Conservation (phyloP, 2,113 vertebrate genomes). For the Haemorhous mexicanus region DNA sequence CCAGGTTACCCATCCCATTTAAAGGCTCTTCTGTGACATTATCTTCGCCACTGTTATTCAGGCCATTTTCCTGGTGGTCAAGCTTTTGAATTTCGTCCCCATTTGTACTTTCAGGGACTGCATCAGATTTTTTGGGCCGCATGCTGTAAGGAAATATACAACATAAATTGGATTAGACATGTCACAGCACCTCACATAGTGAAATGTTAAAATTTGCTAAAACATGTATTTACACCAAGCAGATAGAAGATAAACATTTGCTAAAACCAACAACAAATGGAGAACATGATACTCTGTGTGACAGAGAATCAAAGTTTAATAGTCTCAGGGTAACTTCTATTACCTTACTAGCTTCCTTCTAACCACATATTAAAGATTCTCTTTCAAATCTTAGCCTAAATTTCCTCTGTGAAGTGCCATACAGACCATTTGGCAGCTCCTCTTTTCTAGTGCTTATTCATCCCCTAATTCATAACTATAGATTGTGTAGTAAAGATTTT, state of each 20-base stretch:
- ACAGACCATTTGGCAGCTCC: background rate
- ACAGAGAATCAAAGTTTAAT: background rate
- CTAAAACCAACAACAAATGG: background rate
- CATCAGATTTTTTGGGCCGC: constrained; percentile 28
- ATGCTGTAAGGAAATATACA: constrained; percentile 42
- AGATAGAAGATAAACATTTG: background rate
- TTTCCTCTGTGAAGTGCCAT: background rate
- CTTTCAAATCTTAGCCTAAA: background rate
- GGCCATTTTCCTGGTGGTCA: constrained; percentile 71
- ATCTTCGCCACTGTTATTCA: background rate
- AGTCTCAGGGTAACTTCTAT: background rate
- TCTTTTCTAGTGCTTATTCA: background rate
- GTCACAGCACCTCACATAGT: background rate
- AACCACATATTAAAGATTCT: background rate
- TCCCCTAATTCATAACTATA: background rate
- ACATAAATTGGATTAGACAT: background rate
- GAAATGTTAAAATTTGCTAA: background rate
- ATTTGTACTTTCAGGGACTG: background rate
- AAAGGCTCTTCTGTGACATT: background rate
- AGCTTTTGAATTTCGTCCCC: constrained; percentile 32
- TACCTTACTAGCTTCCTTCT: background rate
- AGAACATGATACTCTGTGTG: background rate
- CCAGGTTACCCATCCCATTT: background rate
- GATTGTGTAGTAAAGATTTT: background rate
- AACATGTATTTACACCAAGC: background rate